A percentile compares a stretch with the other conserved stretches of the same genome.
These are phyloP conservation scores for Holacanthella duospinosa DNA, from an alignment of 2,888 invertebrate genomes.

Conservation along the genomic window DNA sequence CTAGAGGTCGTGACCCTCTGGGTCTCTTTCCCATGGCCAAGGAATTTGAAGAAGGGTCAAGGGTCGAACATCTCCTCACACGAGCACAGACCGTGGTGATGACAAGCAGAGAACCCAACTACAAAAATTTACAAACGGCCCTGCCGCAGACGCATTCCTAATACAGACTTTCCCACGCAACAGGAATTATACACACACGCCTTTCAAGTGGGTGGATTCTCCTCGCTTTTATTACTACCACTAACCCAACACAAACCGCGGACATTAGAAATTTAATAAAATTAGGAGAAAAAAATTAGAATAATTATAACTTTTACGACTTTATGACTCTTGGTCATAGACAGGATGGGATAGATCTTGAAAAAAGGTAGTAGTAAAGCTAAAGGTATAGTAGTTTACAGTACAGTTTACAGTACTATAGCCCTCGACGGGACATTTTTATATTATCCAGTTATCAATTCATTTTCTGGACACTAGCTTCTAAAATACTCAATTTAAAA, in stretches of 20 bases:
- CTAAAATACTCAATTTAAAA: too few species aligned
- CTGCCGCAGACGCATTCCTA: not conserved
- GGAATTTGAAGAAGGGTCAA: not conserved
- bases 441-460: too few species aligned
- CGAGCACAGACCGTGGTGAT: slow-evolving; percentile 1
- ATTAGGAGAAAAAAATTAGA: not conserved
- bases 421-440: too few species aligned
- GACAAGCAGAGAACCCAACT: not conserved
- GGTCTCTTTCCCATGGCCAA: not conserved
- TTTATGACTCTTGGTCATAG: not conserved
- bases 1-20: slow-evolving; percentile 1
- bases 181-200: slow-evolving; percentile 4
- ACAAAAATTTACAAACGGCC: not conserved
- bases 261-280: not conserved
- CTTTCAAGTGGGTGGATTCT: slow-evolving; percentile 1
- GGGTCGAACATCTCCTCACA: not conserved
- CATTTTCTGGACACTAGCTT: too few species aligned
- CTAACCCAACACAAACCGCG: not conserved
- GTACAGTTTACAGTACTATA: too few species aligned
- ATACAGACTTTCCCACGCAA: slow-evolving; percentile 5
- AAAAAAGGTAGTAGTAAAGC: too few species aligned
- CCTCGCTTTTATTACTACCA: not conserved
- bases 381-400: too few species aligned
- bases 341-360: too few species aligned
- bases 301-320: not conserved